Conservation (phyloP, 2,113 vertebrate species). For the Falcunculus frontatus region DNA sequence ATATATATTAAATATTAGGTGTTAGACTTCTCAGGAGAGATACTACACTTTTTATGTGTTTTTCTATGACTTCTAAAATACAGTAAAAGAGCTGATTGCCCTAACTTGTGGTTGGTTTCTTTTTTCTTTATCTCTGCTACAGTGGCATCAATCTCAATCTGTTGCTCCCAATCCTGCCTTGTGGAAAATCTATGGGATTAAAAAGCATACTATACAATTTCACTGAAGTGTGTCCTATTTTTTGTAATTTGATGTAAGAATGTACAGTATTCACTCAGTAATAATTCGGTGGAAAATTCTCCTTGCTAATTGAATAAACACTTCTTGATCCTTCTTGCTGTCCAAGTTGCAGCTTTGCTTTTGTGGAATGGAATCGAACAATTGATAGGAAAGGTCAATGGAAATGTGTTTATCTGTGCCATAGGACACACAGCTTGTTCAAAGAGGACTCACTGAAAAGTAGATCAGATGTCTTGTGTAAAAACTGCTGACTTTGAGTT, state of each 20-base stretch:
- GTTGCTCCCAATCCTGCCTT: not conserved
- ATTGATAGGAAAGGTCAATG: not conserved
- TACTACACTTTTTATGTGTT: not conserved
- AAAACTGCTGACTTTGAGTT: not conserved
- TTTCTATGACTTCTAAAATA: not conserved
- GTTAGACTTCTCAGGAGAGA: not conserved
- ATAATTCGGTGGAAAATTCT: not conserved
- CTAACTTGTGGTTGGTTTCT: accelerated
- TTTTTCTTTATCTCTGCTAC: not conserved
- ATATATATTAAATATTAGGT: not conserved
- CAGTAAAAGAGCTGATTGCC: not conserved
- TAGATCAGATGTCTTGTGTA: not conserved
- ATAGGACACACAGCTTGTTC: not conserved
- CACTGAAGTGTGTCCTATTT: not conserved
- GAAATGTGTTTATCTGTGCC: not conserved
- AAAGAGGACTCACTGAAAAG: not conserved
- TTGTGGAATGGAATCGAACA: not conserved
- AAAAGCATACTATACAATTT: not conserved
- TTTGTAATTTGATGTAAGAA: not conserved
- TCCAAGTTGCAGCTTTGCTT: not conserved
- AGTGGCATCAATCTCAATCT: not conserved
- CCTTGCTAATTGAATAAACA: not conserved
- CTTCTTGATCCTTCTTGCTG: not conserved
- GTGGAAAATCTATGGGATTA: not conserved
- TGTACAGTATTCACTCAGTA: not conserved